Percentiles rank a stretch among this genome's conserved stretches.
Conservation (phyloP, 2,888 invertebrate species). For the Caenorhabditis virilis region DNA sequence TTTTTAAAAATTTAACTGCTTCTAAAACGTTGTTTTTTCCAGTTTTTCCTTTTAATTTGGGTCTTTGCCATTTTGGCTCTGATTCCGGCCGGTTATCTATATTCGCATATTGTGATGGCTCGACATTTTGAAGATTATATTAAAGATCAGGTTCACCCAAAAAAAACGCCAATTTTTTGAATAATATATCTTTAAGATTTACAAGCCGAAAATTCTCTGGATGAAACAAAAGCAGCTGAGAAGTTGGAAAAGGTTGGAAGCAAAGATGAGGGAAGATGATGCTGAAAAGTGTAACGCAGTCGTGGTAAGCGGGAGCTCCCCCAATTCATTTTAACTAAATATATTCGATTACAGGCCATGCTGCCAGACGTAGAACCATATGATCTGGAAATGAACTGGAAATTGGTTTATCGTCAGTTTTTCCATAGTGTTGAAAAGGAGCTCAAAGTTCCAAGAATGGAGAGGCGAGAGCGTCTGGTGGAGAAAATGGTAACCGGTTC, state of each 20-base stretch:
- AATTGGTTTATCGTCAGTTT: conserved; percentile 1
- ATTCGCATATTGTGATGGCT: neutral
- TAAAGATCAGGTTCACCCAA: too few relatives aligned
- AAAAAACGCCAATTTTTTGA: too few relatives aligned
- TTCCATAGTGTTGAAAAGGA: too few relatives aligned
- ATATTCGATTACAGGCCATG: too few relatives aligned
- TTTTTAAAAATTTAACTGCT: neutral
- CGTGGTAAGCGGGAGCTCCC: too few relatives aligned
- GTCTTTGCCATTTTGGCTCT: neutral
- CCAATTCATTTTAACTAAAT: too few relatives aligned
- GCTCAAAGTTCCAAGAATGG: too few relatives aligned
- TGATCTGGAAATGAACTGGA: neutral
- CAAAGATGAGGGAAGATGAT: neutral
- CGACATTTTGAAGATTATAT: neutral
- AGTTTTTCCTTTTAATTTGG: neutral
- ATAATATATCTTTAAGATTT: neutral
- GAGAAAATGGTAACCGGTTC: too few relatives aligned
- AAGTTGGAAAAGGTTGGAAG: neutral
- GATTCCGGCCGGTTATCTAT: neutral
- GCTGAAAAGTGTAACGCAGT: neutral
- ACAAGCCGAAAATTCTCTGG: neutral
- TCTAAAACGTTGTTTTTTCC: neutral
- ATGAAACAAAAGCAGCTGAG: neutral
- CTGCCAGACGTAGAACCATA: neutral
- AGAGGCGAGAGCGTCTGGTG: too few relatives aligned